Conservation (phyloP, 1,140 invertebrate genomes). For the Drosophila pandora region DNA sequence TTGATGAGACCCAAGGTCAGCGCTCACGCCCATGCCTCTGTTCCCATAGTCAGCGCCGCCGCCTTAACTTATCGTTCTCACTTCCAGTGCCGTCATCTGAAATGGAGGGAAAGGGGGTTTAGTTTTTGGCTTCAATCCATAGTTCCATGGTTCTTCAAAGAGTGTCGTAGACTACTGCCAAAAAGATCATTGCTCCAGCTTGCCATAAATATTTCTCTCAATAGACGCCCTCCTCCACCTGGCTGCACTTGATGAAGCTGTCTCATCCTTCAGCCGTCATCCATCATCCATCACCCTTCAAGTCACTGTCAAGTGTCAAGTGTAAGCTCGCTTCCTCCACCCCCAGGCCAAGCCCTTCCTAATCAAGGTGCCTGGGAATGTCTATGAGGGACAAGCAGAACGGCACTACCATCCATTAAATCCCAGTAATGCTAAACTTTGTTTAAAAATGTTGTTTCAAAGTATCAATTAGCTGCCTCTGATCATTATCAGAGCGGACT, state of each 20-base stretch:
- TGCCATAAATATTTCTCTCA: conserved; percentile 31
- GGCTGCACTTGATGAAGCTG: conserved; percentile 65
- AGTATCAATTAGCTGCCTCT: background rate
- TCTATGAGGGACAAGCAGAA: conserved; percentile 9
- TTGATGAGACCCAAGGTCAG: conserved; percentile 89
- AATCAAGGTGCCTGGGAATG: background rate
- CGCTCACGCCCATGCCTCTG: conserved; percentile 92
- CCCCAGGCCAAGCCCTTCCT: background rate
- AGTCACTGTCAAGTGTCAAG: conserved; percentile 26
- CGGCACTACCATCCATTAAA: too few relatives aligned
- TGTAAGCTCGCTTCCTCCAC: conserved; percentile 3
- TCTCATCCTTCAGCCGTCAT: conserved; percentile 36
- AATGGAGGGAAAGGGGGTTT: conserved; percentile 1
- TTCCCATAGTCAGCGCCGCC: conserved; percentile 90
- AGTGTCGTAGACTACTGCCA: too few relatives aligned
- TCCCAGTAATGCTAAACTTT: too few relatives aligned
- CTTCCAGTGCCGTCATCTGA: conserved; percentile 87
- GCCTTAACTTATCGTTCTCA: conserved; percentile 86
- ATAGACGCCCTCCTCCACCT: conserved; percentile 33
- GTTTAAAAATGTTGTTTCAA: too few relatives aligned
- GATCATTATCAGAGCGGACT: background rate
- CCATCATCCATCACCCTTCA: conserved; percentile 51
- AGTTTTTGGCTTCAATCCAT: too few relatives aligned
- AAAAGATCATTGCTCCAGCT: background rate
- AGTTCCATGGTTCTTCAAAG: too few relatives aligned